Evolutionary conservation across 2,888 invertebrate genomes (phyloP).

Genomic region (Rhagonycha fulva): DNA sequence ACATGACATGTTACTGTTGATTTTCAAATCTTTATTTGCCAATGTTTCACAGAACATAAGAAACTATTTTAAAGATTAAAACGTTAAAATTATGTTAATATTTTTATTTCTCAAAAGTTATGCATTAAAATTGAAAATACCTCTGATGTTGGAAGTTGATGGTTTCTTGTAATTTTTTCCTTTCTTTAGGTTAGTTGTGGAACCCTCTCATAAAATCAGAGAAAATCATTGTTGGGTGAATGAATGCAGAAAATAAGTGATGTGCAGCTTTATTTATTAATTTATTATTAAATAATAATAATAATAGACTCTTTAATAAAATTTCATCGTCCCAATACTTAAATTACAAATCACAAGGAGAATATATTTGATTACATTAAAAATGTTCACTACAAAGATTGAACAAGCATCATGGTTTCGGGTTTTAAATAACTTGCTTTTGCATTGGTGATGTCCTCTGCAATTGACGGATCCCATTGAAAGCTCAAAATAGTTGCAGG

Average conservation of each 20-base stretch:
- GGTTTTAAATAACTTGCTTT: constrained; percentile 71
- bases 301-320: background rate
- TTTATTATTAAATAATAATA: background rate
- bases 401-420: constrained; percentile 73
- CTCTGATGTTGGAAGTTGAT: too few relatives aligned
- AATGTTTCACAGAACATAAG: too few relatives aligned
- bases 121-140: too few relatives aligned
- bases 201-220: too few relatives aligned
- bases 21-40: too few relatives aligned
- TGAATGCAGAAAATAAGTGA: background rate
- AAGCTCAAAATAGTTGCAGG: constrained; percentile 84
- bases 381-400: constrained; percentile 57
- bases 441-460: constrained; percentile 59
- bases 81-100: too few relatives aligned
- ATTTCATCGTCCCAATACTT: background rate
- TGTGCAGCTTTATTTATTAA: background rate
- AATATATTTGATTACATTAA: background rate
- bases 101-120: too few relatives aligned
- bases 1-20: too few relatives aligned
- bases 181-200: too few relatives aligned
- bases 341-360: background rate
- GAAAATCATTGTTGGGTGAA: too few relatives aligned
- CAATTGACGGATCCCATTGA: constrained; percentile 64
- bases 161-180: too few relatives aligned
- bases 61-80: too few relatives aligned